Base-by-base conservation (phyloP, 2,797 vertebrate species). In the Gymnoscopelus braueri region DNA sequence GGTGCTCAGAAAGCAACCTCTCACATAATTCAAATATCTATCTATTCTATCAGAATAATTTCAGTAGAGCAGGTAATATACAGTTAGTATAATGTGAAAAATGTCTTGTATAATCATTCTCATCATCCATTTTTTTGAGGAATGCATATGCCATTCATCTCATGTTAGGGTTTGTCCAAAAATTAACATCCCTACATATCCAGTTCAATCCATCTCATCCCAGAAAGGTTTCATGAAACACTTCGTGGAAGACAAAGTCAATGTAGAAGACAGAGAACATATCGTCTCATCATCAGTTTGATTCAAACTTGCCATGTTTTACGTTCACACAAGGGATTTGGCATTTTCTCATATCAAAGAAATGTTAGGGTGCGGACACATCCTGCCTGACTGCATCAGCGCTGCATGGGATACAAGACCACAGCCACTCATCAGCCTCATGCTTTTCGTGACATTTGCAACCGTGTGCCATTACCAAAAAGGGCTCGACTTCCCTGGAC, bases 371-470 rank as follows among this genome's bases (percentile, higher is more conserved):
- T 24, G 14, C 19, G 14, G 14, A 24, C 39, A 29, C 9, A 13
- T 58, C 13, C 35, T 63, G 69, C n/a, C 23, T 59, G 70, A 53
- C 77, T 23, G 48, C 51, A 69, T 73, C 66, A 70, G 74, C 79
- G 67, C 61, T 63, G 24, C 5, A 62, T 15, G 74, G 65, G 71
- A 65, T 70, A 65, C 72, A 69, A 80, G 63, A 82, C 77, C 81
- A 87, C 73, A 85, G 69, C 76, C 82, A 75, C 77, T 86, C 87
- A 89, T 89, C 87, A 86, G 73, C 77, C 51, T 56, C 85, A 78
- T 78, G 85, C 84, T 88, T 82, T 76, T 74, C 77, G 66, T 94
- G 92, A 92, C 91, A 94, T 93, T 94, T 93, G 89, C 87, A 88
- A 88, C 90, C 87, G 80, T 75, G 81, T 66, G 84, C 81, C 81